Base-by-base conservation (phyloP, 2,797 vertebrate species). In the Chaenodraco wilsoni region DNA sequence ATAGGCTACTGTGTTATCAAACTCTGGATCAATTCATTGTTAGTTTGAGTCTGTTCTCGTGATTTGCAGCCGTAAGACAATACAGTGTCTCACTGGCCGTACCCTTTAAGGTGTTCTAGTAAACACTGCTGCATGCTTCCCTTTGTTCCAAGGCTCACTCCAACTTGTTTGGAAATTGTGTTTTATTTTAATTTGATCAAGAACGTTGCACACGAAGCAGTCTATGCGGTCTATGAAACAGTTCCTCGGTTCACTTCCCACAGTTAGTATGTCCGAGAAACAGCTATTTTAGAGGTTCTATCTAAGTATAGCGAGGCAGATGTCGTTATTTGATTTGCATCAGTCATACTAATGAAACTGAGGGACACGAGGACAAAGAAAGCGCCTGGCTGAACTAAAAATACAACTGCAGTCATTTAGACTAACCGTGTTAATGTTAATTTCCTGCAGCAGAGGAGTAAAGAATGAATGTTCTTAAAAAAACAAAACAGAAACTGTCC, bases 401-500 rank as follows among this genome's bases (percentile, higher is more conserved):
- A 79, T 78, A 84, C 51, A 76, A 15, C 23, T 14, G 1, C 49
- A 43, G 16, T 52, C 40, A 76, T 63, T 72, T 15, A 49, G 13
- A 57, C 13, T 12, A 77, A 69, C 46, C 33, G 52, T 48, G 62
- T 67, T 75, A 71, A 68, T 57, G 37, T 66, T 54, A 3, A 43
- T 59, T 72, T 80, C 66, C 57, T 16, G 33, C 33, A 37, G 6
- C 65, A 51, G 54, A 55, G 37, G 31, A 45, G 54, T 66, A 56
- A 85, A 87, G 8, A 82, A 84, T 72, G n/a, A 79, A 82, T 76
- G 72, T 85, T 81, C 71, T 76, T 41, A 56, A 71, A 77, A 77
- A 83, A 89, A 86, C 67, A 79, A 86, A 85, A 79, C 80, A 74
- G 66, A 76, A 83, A 85, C 67, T 41, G 62, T 61, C 51, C 52